Base-by-base conservation (phyloP, 2,888 invertebrate species). In the Philonicus albiceps region DNA sequence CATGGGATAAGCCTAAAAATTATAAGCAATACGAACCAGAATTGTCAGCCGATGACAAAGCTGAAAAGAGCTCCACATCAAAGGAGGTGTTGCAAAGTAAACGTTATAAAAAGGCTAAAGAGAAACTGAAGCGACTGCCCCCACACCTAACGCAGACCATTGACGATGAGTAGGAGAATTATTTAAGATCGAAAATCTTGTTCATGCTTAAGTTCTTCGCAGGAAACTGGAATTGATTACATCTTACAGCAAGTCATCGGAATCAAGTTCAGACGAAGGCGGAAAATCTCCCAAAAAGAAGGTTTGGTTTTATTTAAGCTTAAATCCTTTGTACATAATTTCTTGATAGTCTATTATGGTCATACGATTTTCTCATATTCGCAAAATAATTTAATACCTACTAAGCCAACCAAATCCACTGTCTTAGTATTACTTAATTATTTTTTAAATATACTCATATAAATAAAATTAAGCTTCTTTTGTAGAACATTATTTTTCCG, bases 181-280 rank as follows among this genome's bases (percentile, higher is more conserved):
- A 1, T 37, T 27, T 27, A 73, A 1, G 72, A 64, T 7, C 30
- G 80, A 40, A 55, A 31, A 55, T 43, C 30, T 43, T 31, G 72
- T 30, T 81, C 88, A 64, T 27, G 4, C 11, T 64, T 22, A 7
- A 7, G 11, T 43, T 43, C 27, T 64, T 64, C 3, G 3, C 64
- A 94, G 94, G 84, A 93, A 93, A 92, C 93, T 94, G 88, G 93
- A 93, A 89, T 92, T 94, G 90, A 94, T 94, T 88, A 93, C 94
- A 5, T 94, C 94, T 0, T 94, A 93, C 89, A 93, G 93, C n/a
- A 93, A 92, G 72, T 93, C 93, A 87, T 91, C 92, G 13, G 93
- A 92, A 86, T 91, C 91, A 37, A 92, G 92, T 88, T 90, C 90
- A 64, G 93, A 93, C 40, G 91, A 90, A 72, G 92, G 92, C 55